These are phyloP conservation scores for Lasiurus cinereus DNA, from an alignment of 2,113 vertebrate species.

Conservation along the genomic window DNA sequence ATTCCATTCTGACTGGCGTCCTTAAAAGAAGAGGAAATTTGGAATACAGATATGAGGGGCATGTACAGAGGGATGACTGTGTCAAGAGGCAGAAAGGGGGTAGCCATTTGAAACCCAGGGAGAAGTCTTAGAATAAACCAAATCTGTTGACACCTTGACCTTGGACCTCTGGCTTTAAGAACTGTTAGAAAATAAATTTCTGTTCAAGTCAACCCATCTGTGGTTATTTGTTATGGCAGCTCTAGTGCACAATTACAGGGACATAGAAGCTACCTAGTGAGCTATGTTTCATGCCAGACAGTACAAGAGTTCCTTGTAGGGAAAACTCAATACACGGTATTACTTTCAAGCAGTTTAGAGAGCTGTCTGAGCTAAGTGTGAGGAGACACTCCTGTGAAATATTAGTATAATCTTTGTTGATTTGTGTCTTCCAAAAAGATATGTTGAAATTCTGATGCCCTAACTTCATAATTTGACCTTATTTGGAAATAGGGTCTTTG, in stretches of 20 bases:
- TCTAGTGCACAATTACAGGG: background rate
- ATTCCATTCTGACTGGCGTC: background rate
- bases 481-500: background rate
- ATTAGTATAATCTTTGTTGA: background rate
- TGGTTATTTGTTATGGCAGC: background rate
- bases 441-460: background rate
- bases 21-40: conserved; percentile 13
- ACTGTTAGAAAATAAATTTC: background rate
- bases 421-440: background rate
- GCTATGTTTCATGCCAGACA: background rate
- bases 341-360: background rate
- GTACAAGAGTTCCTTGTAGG: background rate
- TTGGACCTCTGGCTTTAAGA: background rate
- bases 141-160: background rate
- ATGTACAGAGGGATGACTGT: too few relatives aligned
- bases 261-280: background rate
- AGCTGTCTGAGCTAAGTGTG: background rate
- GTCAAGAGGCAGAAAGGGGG: background rate
- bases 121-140: background rate
- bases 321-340: background rate
- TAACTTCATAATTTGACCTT: background rate
- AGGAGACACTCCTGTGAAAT: background rate
- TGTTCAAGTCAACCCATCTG: background rate
- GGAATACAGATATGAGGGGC: background rate
- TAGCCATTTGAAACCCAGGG: background rate